A percentile compares a stretch with the other conserved stretches of the same genome.
Conservation (phyloP, 2,113 vertebrate genomes). For the Cephalopterus ornatus region DNA sequence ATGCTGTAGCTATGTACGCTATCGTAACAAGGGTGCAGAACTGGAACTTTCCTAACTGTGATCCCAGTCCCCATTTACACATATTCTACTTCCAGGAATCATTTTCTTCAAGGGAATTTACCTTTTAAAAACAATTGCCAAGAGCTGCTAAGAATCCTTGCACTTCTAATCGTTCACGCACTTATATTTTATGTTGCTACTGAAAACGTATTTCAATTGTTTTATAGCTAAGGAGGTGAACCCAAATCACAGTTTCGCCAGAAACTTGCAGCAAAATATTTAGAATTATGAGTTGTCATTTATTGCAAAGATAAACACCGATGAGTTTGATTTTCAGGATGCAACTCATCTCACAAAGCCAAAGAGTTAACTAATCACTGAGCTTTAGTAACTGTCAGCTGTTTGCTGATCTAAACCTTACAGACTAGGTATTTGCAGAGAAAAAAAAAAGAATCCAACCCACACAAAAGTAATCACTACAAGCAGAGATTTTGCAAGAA, state of each 20-base stretch:
- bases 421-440: neutral
- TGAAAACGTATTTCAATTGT: neutral
- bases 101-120: neutral
- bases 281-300: neutral
- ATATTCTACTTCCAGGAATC: neutral
- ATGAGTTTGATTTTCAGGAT: neutral
- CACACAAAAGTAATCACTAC: neutral
- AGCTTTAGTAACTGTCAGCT: neutral
- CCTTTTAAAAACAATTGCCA: neutral
- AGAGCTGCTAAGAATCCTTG: neutral
- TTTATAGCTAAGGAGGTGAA: neutral
- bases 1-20: neutral
- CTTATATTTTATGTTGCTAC: neutral
- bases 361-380: neutral
- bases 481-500: neutral
- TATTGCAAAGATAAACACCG: neutral
- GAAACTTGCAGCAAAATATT: neutral
- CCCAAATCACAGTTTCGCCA: neutral
- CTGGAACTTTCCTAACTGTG: neutral
- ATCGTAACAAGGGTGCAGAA: accelerated
- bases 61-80: neutral
- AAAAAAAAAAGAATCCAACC: neutral
- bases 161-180: neutral
- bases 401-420: neutral
- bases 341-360: neutral